Evolutionary conservation across 2,888 invertebrate genomes (phyloP), one percentile per base, ranked within the genome.

Genomic region (Oligia strigilis): DNA sequence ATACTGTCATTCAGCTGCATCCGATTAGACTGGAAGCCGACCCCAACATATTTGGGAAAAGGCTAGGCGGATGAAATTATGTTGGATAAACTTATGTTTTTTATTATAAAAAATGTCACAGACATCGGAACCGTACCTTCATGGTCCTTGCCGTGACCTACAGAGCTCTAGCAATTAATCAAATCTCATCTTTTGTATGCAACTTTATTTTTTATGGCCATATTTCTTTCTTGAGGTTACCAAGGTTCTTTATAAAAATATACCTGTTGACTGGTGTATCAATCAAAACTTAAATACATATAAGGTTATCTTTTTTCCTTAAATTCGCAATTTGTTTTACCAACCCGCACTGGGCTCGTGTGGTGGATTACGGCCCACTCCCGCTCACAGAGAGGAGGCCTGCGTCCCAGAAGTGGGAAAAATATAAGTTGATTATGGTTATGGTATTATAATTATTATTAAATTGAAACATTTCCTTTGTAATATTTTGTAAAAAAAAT

Each of bases 91-190:
- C 55, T 55, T 19, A 55, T 19, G 8, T 9, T 55, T 55, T 55
- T 55, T 23, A 23, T 19, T 23, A 23, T n/a, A 2, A 4, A 49
- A 83, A 60, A 60, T 36, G 1, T 46, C 36, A 8, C 2, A 36
- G 0, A 14, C 2, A 14, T 14, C 14, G 14, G 17, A 66, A 85
- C 60, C 40, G 46, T n/a, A 55, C 85, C 52, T 71, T 85, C 49
- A 81, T 29, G 1, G 52, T 66, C 85, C 85, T 85, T 65, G 19
- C n/a, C 23, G 52, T 75, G 70, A 85, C 85, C 85, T 66, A 82
- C 46, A 60, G 36, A 46, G 23, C 3, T 81, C 5, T 36, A n/a
- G 29, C 29, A 65, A 73, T 85, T 65, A 73, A 81, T 82, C 73
- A 73, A 49, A 58, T 9, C 43, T 49, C 52, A 36, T 36, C 5